Evolutionary conservation across 2,888 invertebrate genomes (phyloP).

Genomic region (Euspilapteryx auroguttella): DNA sequence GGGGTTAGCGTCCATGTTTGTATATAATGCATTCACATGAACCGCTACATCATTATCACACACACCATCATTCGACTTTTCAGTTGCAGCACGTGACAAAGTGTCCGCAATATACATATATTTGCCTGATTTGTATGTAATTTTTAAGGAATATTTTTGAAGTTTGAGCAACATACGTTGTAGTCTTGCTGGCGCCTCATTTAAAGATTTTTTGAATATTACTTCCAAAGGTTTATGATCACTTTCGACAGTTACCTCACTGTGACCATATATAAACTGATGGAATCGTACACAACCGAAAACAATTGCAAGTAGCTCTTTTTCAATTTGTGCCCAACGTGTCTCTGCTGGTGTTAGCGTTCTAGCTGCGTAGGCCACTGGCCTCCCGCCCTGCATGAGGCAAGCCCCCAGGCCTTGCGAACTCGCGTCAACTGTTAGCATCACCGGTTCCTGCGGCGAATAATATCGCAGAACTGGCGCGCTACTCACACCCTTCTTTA

Average conservation of each 20-base stretch:
- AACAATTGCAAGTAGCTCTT: slow-evolving; percentile 10
- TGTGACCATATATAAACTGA: slow-evolving; percentile 7
- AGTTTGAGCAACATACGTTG: slow-evolving; percentile 3
- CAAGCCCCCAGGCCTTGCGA: slow-evolving; percentile 2
- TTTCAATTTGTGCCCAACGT: slow-evolving; percentile 5
- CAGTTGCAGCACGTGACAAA: slow-evolving; percentile 3
- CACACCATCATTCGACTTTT: too few species aligned
- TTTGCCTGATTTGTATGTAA: slow-evolving; percentile 2
- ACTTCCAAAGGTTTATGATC: slow-evolving; percentile 2
- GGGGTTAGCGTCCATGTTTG: too few species aligned
- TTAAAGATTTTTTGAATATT: slow-evolving; percentile 2
- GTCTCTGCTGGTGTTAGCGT: background rate
- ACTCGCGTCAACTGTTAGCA: slow-evolving; percentile 5
- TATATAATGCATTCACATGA: too few species aligned
- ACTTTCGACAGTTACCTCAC: slow-evolving; percentile 1
- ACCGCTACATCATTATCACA: too few species aligned
- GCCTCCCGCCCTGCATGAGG: slow-evolving; percentile 2
- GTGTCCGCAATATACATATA: too few species aligned
- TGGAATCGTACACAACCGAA: slow-evolving; percentile 11
- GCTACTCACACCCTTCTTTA: slow-evolving; percentile 1
- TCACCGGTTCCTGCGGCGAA: background rate
- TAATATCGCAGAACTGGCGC: slow-evolving; percentile 3
- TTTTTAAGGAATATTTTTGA: slow-evolving; percentile 1
- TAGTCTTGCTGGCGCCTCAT: slow-evolving; percentile 1
- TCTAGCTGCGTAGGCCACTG: slow-evolving; percentile 2